Base-by-base conservation (phyloP, 2,888 invertebrate species). In the Gastrophysa polygoni region DNA sequence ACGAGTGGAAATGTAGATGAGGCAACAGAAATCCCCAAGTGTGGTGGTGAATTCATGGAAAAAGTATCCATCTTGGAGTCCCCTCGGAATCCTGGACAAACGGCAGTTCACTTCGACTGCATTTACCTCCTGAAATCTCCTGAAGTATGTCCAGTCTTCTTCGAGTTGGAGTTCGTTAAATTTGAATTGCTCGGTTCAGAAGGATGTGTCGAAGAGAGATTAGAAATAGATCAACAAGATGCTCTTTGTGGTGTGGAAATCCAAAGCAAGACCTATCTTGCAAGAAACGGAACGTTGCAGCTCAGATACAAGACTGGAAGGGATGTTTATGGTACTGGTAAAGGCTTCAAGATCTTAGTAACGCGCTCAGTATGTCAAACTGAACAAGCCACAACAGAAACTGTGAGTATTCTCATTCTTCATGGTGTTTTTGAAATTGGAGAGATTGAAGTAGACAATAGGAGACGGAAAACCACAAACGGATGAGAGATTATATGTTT, bases 91-190 rank as follows among this genome's bases (percentile, higher is more conserved):
- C 86, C 86, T 0, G 72, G 76, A 24, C 76, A 78, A 43, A 85
- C 85, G 76, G 78, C 83, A 0, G 59, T 73, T 2, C 80, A 83
- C 63, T 70, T 77, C 1, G 70, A 80, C 51, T 87, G 87, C 70
- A 78, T 82, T 66, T 87, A 84, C 68, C 77, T 80, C 3, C 72
- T 88, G 20, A 82, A 82, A 59, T 85, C 85, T 1, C 80, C 77
- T 0, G 68, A 78, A 5, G 68, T 77, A 5, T 87, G 86, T 66
- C 80, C 83, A 11, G 83, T 83, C 50, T 78, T 82, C 49, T 87
- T 84, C 70, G 82, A 84, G 62, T 77, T 88, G 28, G 83, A 85
- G 69, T 86, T 87, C 71, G 72, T 86, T 44, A 84, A 87, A 71
- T 87, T 88, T 68, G 74, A 81, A 60, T 64, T 87, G 43, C 82